Conservation (phyloP, 2,797 vertebrate species). For the Eospalax fontanierii region DNA sequence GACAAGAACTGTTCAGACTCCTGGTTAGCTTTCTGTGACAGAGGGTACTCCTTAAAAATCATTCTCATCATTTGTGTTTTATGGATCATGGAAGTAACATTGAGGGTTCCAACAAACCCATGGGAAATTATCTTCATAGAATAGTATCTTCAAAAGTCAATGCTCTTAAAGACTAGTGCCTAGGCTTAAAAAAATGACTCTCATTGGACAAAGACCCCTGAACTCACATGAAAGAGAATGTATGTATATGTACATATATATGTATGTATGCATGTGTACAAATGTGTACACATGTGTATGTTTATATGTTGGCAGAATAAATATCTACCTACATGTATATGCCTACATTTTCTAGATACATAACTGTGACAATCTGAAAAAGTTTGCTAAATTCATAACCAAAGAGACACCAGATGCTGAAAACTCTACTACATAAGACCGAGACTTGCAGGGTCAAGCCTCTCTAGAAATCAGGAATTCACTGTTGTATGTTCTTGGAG, state of each 20-base stretch:
- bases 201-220: not conserved
- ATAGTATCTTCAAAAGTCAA: not conserved
- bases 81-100: not conserved
- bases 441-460: not conserved
- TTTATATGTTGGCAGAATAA: not conserved
- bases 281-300: not conserved
- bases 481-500: not conserved
- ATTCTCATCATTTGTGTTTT: conserved; percentile 16
- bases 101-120: not conserved
- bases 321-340: not conserved
- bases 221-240: not conserved
- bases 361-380: conserved; percentile 1
- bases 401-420: not conserved
- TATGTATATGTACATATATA: not conserved
- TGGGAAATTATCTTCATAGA: not conserved
- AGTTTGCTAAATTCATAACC: conserved; percentile 12
- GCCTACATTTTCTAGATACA: not conserved
- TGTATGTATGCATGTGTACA: not conserved
- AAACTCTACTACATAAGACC: not conserved
- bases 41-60: not conserved
- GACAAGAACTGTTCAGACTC: not conserved
- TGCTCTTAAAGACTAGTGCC: not conserved
- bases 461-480: not conserved
- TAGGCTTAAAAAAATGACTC: too few relatives aligned
- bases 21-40: not conserved